These are phyloP conservation scores for Ceyx margarethae DNA, from an alignment of 2,113 vertebrate species.

Conservation along the genomic window DNA sequence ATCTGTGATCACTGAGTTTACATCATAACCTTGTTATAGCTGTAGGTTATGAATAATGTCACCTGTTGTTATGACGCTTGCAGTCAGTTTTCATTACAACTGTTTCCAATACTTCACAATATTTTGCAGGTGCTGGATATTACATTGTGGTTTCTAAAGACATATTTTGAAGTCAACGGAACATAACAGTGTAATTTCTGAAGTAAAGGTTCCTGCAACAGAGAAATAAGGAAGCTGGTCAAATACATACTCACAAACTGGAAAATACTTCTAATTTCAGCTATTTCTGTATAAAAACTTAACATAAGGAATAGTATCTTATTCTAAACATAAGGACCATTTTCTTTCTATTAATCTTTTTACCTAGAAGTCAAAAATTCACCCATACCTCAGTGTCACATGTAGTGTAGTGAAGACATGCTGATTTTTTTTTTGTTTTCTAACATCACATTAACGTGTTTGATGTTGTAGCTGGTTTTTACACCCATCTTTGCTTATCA, in stretches of 20 bases:
- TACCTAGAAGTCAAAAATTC: neutral
- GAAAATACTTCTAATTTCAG: neutral
- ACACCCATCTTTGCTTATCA: neutral
- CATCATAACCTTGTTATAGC: slow-evolving; percentile 68
- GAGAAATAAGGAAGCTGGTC: neutral
- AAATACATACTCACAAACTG: neutral
- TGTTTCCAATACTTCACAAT: slow-evolving; percentile 65
- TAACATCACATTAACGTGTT: neutral
- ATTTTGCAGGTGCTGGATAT: slow-evolving; percentile 72
- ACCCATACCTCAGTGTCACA: neutral
- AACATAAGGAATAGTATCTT: neutral
- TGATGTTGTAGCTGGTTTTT: neutral
- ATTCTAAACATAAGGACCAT: neutral
- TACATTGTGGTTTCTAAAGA: slow-evolving; percentile 61
- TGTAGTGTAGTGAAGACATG: neutral
- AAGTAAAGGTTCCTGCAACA: slow-evolving; percentile 24
- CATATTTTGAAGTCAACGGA: slow-evolving; percentile 54
- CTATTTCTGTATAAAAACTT: neutral
- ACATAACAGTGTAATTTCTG: slow-evolving; percentile 31
- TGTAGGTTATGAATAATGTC: slow-evolving; percentile 73
- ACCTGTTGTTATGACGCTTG: slow-evolving; percentile 74
- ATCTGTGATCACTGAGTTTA: slow-evolving; percentile 65
- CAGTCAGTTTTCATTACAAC: slow-evolving; percentile 76
- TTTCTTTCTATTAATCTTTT: neutral
- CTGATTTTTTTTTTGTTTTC: neutral